Evolutionary conservation across 2,113 vertebrate genomes (phyloP).

Genomic region (Lycaon pictus): DNA sequence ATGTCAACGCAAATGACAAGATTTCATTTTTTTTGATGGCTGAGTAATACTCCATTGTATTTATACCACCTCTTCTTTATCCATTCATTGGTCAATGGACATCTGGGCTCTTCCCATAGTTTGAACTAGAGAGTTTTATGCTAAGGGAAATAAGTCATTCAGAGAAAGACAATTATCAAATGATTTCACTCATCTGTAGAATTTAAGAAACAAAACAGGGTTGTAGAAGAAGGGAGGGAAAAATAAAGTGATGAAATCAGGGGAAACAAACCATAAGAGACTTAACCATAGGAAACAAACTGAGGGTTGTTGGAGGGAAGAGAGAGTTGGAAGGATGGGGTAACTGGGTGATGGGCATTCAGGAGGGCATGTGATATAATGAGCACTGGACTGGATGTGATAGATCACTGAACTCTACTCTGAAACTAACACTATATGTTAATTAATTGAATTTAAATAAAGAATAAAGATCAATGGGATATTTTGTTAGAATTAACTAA

Average conservation of each 20-base stretch:
- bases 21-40: background rate
- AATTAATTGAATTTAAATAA: background rate
- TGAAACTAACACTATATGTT: background rate
- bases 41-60: background rate
- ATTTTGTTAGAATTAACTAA: conserved; percentile 37
- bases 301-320: background rate
- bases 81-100: too few relatives aligned
- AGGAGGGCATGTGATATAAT: background rate
- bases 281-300: background rate
- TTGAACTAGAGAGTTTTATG: too few relatives aligned
- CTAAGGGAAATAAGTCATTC: too few relatives aligned
- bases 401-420: background rate
- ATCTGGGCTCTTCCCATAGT: too few relatives aligned
- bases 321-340: background rate
- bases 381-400: background rate
- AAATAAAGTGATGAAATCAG: too few relatives aligned
- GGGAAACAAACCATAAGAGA: background rate
- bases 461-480: background rate
- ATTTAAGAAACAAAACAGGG: too few relatives aligned
- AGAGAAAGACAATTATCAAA: too few relatives aligned
- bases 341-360: background rate
- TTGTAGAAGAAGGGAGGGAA: too few relatives aligned
- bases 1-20: background rate
- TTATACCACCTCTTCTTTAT: background rate
- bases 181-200: too few relatives aligned